Conservation (phyloP, 2,113 vertebrate genomes). For the Abramis brama region DNA sequence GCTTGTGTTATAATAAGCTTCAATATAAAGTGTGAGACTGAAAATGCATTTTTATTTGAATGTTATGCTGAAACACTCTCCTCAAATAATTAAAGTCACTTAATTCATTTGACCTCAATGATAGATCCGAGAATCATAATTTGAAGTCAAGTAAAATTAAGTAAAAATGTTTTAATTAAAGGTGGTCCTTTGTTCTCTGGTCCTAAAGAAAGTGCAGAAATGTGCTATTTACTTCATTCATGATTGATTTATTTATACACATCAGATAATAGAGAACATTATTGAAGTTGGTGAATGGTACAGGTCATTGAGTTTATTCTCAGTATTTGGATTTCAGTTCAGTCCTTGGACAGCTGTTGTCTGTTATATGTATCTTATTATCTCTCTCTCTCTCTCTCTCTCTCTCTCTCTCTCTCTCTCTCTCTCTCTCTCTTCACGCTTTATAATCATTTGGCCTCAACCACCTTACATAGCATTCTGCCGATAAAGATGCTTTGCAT, state of each 20-base stretch:
- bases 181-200: neutral
- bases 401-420: too few species aligned
- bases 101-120: too few species aligned
- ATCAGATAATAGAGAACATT: neutral
- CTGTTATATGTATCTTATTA: neutral
- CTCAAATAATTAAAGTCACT: neutral
- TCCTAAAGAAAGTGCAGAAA: neutral
- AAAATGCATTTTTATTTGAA: neutral
- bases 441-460: neutral
- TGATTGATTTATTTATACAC: neutral
- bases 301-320: conserved; percentile 2
- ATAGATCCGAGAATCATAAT: too few species aligned
- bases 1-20: neutral
- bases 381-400: neutral
- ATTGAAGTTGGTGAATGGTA: neutral
- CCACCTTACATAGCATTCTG: neutral
- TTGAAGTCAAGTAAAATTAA: too few species aligned
- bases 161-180: too few species aligned
- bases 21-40: conserved; percentile 4
- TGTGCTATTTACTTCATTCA: neutral
- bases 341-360: neutral
- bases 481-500: neutral
- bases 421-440: neutral
- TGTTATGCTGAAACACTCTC: neutral
- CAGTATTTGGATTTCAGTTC: neutral